Evolutionary conservation across 2,113 vertebrate genomes (phyloP), one percentile per base, ranked within the genome.

Genomic region (Suricata suricatta): DNA sequence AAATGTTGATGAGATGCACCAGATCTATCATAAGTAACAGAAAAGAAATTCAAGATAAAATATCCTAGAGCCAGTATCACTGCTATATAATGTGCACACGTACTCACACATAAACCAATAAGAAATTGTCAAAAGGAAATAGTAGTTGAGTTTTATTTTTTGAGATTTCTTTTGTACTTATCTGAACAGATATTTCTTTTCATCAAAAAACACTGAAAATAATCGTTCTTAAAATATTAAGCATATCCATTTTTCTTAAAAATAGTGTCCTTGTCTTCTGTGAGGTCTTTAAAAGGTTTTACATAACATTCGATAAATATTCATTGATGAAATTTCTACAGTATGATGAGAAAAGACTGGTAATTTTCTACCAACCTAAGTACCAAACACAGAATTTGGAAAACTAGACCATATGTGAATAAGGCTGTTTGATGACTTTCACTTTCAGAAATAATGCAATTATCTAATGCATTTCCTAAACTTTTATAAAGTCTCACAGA

Each of bases 301-400:
- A 77, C 4, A 16, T 72, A 81, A 93, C 21, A 93, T 31, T 25
- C 41, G 60, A 68, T 79, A 96, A 90, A 93, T 68, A 96, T 79
- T 84, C 74, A 90, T 38, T 92, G 31, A n/a, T 96, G 47, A 91
- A 12, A 87, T 68, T 85, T 95, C 87, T 57, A 66, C 12, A 23
- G 7, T 38, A 44, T 80, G 31, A 64, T 92, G 81, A 90, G 93
- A 88, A 95, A 89, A 92, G 27, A 83, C 1, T 23, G 29, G 29
- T 74, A 41, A 86, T 90, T 95, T 93, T 83, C 81, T 90, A 79
- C 33, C 74, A 93, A 72, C 41, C 31, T 72, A 50, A 38, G 8
- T 90, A 94, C 68, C 74, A 92, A 95, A 96, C 96, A 74, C 33
- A 90, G 88, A 27, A 54, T 23, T 74, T 86, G 33, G 52, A 93